Percentiles rank a stretch among this genome's conserved stretches.
These are phyloP conservation scores for Drosophila suzukii DNA, from an alignment of 1,140 invertebrate genomes.

Conservation along the genomic window DNA sequence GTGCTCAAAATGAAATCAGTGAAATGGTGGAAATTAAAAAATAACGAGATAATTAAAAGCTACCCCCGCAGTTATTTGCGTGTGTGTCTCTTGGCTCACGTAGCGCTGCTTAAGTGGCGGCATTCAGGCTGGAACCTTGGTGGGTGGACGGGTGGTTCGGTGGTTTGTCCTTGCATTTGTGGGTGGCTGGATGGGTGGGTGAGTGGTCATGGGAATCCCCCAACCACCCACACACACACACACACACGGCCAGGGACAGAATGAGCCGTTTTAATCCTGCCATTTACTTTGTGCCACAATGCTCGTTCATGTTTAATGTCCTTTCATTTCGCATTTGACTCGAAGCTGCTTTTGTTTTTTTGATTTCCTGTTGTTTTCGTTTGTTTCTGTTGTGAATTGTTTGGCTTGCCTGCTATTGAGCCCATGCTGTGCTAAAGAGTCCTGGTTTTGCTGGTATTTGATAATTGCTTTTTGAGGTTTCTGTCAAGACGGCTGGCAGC, in stretches of 20 bases:
- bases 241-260: conserved; percentile 29
- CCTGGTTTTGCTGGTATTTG: conserved; percentile 46
- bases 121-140: conserved; percentile 53
- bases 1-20: conserved; percentile 74
- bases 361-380: conserved; percentile 37
- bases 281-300: conserved; percentile 45
- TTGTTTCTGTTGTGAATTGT: conserved; percentile 8
- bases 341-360: conserved; percentile 49
- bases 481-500: conserved; percentile 1
- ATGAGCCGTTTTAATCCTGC: conserved; percentile 50
- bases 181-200: not conserved
- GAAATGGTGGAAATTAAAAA: conserved; percentile 80
- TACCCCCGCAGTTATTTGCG: conserved; percentile 73
- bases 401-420: conserved; percentile 27
- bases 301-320: conserved; percentile 56
- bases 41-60: conserved; percentile 82
- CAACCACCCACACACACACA: conserved; percentile 7
- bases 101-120: conserved; percentile 73
- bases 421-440: conserved; percentile 24
- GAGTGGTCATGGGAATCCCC: conserved; percentile 15
- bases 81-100: conserved; percentile 62
- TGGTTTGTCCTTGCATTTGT: conserved; percentile 4
- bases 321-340: conserved; percentile 55
- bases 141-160: not conserved
- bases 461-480: conserved; percentile 61